Conservation (phyloP, 2,888 invertebrate species). For the Eupelmus urozonus region DNA sequence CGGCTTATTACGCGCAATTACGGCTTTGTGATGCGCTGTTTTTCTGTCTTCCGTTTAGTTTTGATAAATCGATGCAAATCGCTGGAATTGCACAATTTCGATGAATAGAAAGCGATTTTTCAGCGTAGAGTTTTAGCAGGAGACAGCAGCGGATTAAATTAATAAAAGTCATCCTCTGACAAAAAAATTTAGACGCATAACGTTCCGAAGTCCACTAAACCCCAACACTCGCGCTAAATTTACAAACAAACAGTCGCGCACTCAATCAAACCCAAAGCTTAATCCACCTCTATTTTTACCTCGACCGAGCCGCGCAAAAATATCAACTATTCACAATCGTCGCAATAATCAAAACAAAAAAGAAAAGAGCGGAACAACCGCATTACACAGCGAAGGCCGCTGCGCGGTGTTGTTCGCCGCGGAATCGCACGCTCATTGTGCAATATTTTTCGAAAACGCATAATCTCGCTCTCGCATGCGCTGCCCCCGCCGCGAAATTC, state of each 20-base stretch:
- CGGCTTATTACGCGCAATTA: slow-evolving; percentile 8
- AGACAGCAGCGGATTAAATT: too few species aligned
- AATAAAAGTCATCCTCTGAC: too few species aligned
- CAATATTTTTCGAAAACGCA: slow-evolving; percentile 29
- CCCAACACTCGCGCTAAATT: too few species aligned
- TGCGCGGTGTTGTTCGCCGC: too few species aligned
- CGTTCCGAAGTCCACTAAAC: too few species aligned
- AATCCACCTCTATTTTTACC: too few species aligned
- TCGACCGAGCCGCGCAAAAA: neutral
- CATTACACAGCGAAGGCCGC: too few species aligned
- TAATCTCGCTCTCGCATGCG: slow-evolving; percentile 19
- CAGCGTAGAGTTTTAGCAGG: too few species aligned
- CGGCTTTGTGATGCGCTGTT: neutral
- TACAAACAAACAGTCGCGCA: too few species aligned
- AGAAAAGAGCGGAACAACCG: neutral
- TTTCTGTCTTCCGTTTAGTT: slow-evolving; percentile 4
- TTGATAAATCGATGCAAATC: slow-evolving; percentile 20
- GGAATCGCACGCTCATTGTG: slow-evolving; percentile 17
- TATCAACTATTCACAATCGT: neutral
- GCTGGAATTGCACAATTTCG: slow-evolving; percentile 4
- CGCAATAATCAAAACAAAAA: neutral
- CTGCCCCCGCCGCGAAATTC: slow-evolving; percentile 56
- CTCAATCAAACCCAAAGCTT: too few species aligned
- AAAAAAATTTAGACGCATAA: too few species aligned
- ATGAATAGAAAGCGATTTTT: slow-evolving; percentile 13